Base-by-base conservation (phyloP, 2,888 invertebrate genomes). In the Mythimna loreyi region DNA sequence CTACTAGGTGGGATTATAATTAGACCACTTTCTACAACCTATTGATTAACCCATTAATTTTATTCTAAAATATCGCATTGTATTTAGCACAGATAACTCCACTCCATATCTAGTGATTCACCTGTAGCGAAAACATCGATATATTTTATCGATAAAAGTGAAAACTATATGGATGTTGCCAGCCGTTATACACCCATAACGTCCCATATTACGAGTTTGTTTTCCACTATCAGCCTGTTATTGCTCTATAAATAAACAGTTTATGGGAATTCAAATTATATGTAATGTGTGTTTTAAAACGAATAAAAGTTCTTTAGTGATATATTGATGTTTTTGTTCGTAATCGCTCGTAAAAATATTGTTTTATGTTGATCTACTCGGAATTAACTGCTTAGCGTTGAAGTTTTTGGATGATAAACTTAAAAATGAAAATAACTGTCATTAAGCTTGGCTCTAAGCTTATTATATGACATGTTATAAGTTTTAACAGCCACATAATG, bases 21-120 rank as follows among this genome's bases (percentile, higher is more conserved):
- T 50, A 67, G 52, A 60, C 62, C 36, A 91, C 93, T 94, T 94
- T 94, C 94, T 92, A 93, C 86, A 85, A 81, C 81, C 85, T 89
- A 85, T 87, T 89, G 91, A 93, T 93, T 92, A 90, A 92, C 91
- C 88, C 86, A 92, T 93, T 92, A 91, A 89, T 84, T 87, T 82
- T 83, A 83, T 85, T 86, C 87, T 90, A 92, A 92, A 92, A 89
- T 91, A 89, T 88, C 85, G 86, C 84, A 93, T 92, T 93, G 91
- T 93, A 87, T 85, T 91, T 85, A 82, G 84, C 81, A 85, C 83
- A 85, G 86, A 90, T 92, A 90, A 90, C 86, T 86, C 78, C 83
- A 82, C 80, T 82, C 84, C 87, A 87, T 91, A 90, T 73, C 83
- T 85, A 90, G 90, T 91, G 91, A 90, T 89, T 92, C 91, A 91